phyloP scores from a whole-genome alignment of 2,888 invertebrate genomes.

The Drosophila mimetica region DNA sequence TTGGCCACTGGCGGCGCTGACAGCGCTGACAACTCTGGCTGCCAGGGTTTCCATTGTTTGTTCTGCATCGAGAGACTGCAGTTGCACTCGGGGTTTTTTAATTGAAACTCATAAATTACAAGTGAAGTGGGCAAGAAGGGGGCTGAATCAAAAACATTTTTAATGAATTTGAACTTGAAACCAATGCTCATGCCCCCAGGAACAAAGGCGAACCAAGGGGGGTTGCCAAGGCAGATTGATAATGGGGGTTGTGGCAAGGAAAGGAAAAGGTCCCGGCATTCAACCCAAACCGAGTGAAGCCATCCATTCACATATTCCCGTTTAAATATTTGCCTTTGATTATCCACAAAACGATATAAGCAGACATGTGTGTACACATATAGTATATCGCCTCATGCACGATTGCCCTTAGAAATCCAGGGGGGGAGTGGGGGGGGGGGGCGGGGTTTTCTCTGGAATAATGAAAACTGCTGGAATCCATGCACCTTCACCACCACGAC shows the following conservation, averaged over 20 bases:
- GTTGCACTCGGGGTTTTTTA: conserved; percentile 56
- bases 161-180: conserved; percentile 54
- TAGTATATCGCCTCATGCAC: conserved; percentile 21
- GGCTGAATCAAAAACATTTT: conserved; percentile 12
- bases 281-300: not conserved
- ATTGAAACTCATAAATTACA: conserved; percentile 78
- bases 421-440: not conserved
- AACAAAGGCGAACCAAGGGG: too few species aligned
- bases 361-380: conserved; percentile 14
- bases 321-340: conserved; percentile 83
- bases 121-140: not conserved
- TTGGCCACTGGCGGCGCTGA: conserved; percentile 11
- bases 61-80: not conserved
- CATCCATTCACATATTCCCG: conserved; percentile 58
- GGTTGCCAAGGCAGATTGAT: conserved; percentile 23
- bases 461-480: conserved; percentile 63
- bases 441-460: conserved; percentile 19
- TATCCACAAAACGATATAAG: conserved; percentile 68
- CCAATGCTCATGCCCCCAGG: not conserved
- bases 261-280: too few species aligned
- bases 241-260: conserved; percentile 8
- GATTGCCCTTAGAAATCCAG: conserved; percentile 27
- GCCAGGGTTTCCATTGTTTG: conserved; percentile 19
- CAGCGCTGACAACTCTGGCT: conserved; percentile 11
- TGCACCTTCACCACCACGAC: not conserved